These are phyloP conservation scores for Sylvia atricapilla DNA, from an alignment of 2,113 vertebrate genomes.

Conservation along the genomic window DNA sequence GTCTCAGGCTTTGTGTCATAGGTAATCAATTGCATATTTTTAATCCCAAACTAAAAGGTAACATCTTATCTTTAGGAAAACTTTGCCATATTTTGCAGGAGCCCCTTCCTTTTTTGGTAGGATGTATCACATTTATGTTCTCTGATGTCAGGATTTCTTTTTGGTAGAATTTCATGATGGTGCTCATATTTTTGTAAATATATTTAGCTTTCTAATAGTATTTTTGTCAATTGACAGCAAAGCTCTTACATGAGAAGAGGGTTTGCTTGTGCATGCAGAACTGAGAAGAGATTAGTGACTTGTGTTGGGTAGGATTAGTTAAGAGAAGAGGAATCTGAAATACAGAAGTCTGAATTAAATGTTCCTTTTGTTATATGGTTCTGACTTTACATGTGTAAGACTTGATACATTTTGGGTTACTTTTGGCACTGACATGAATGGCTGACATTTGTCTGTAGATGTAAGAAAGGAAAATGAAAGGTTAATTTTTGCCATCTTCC, in stretches of 20 bases:
- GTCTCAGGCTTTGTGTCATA: background rate
- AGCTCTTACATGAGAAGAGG: background rate
- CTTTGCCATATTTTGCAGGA: background rate
- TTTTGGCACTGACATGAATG: background rate
- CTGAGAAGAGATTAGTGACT: background rate
- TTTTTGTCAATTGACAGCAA: background rate
- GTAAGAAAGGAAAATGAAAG: background rate
- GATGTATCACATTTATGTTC: background rate
- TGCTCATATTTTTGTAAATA: background rate
- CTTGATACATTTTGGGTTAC: background rate
- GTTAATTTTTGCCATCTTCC: background rate
- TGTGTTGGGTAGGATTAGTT: background rate
- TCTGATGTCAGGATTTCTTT: background rate
- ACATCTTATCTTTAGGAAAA: background rate
- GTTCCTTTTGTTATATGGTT: background rate
- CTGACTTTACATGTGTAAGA: background rate
- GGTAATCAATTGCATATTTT: background rate
- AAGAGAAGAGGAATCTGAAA: background rate
- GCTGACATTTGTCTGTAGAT: background rate
- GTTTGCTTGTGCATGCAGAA: background rate
- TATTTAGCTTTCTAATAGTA: background rate
- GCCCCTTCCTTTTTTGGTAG: background rate
- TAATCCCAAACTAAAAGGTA: background rate
- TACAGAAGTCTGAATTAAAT: background rate
- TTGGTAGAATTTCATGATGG: background rate